Evolutionary conservation across 2,888 invertebrate species (phyloP), one percentile per base, ranked within the genome.

Genomic region (Dascillus cervinus): DNA sequence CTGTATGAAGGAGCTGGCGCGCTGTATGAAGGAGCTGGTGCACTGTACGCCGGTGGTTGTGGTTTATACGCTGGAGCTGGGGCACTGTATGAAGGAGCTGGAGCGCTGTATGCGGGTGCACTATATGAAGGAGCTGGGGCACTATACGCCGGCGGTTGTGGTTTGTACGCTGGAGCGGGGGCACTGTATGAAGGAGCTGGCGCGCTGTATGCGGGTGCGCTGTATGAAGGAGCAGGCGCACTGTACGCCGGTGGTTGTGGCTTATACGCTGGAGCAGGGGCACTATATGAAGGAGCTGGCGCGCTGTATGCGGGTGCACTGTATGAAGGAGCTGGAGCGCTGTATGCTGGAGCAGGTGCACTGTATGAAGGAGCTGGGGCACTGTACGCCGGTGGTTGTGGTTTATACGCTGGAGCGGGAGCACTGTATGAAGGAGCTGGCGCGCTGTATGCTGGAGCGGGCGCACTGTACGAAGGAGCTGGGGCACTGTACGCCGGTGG

Each of bases 371-470:
- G 37, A 13, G 37, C 25, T 25, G 37, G 36, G 6, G 46, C 41
- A 5, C 26, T 29, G 14, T 49, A 42, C 10, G 34, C 15, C 17
- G 42, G 37, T 22, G 40, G 35, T 2, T 12, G 14, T n/a, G n/a
- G n/a, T n/a, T n/a, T n/a, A 22, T 50, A 49, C 12, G 46, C 37
- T 13, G 40, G 42, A 11, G 33, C 29, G 28, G 46, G 37, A 4
- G 41, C 37, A 19, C 39, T 32, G 11, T 35, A 26, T 1, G 11
- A 27, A 13, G 36, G 26, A 11, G 29, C 29, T n/a, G 37, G 13
- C 1, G 28, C 29, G 2, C 32, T 24, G 11, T 32, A 32, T 6
- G 35, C 5, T 21, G 29, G 13, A 9, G 27, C 11, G n/a, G n/a
- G n/a, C n/a, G 13, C n/a, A n/a, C n/a, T n/a, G 5, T 11, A 19